Conservation (phyloP, 2,797 vertebrate genomes). For the Chromobotia macracanthus region DNA sequence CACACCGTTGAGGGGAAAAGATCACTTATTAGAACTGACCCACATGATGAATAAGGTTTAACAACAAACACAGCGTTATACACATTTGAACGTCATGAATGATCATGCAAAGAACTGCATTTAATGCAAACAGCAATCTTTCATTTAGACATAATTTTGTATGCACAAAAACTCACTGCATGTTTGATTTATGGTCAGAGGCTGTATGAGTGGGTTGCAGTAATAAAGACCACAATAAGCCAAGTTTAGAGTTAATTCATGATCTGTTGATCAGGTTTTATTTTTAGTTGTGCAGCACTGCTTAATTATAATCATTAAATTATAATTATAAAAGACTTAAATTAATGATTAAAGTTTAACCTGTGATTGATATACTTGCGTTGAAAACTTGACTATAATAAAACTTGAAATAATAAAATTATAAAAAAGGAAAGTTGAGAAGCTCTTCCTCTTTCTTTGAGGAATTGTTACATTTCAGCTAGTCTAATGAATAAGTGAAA, state of each 20-base stretch:
- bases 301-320: background rate
- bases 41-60: background rate
- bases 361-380: background rate
- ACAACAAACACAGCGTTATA: background rate
- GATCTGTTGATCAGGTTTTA: background rate
- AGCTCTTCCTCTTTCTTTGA: too few relatives aligned
- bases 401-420: background rate
- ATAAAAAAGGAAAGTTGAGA: background rate
- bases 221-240: too few relatives aligned
- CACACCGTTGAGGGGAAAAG: constrained; percentile 67
- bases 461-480: too few relatives aligned
- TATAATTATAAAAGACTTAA: too few relatives aligned
- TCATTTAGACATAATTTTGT: background rate
- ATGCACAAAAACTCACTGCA: background rate
- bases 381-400: background rate
- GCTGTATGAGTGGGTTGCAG: background rate
- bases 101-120: background rate
- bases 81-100: background rate
- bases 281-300: background rate
- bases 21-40: background rate
- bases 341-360: background rate
- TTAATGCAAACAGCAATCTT: background rate
- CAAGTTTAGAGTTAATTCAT: background rate
- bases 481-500: too few relatives aligned
- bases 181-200: background rate